Percentiles rank a stretch among this genome's conserved stretches.
These are phyloP conservation scores for Trichogramma pretiosum DNA, from an alignment of 1,140 invertebrate species.

Conservation along the genomic window DNA sequence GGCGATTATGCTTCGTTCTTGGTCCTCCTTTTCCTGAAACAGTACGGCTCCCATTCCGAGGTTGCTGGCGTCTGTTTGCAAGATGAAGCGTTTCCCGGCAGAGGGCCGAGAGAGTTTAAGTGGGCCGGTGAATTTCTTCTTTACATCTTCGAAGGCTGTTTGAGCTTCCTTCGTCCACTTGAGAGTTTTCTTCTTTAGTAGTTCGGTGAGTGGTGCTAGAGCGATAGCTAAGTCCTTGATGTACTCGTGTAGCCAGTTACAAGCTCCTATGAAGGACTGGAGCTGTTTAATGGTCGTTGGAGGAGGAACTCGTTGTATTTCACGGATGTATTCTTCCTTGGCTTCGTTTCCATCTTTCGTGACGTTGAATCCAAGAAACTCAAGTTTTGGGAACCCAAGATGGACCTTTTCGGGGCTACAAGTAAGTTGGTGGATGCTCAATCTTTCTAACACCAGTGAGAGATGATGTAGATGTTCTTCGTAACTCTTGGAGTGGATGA, in stretches of 20 bases:
- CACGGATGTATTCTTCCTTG: background rate
- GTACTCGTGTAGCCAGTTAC: conserved; percentile 20
- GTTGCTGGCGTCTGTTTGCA: no score
- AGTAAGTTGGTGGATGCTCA: background rate
- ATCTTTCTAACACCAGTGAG: conserved; percentile 1
- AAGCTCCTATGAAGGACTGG: conserved; percentile 13
- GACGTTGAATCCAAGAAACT: conserved; percentile 12
- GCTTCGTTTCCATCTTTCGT: conserved; percentile 7
- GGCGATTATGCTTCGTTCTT: no score
- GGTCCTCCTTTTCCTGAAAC: no score
- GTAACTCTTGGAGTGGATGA: no score
- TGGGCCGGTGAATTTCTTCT: background rate
- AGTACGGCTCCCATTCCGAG: no score
- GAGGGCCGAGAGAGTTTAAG: background rate
- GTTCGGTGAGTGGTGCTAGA: conserved; percentile 5
- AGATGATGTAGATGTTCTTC: conserved; percentile 7
- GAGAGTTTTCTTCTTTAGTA: conserved; percentile 11
- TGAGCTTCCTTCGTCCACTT: no score
- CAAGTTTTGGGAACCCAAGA: background rate
- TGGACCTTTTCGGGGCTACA: background rate
- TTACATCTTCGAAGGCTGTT: no score
- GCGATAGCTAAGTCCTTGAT: conserved; percentile 3
- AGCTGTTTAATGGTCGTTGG: conserved; percentile 7
- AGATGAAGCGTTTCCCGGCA: background rate
- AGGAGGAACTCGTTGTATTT: background rate